These are phyloP conservation scores for Girardinichthys multiradiatus DNA, from an alignment of 2,113 vertebrate genomes.

Conservation along the genomic window DNA sequence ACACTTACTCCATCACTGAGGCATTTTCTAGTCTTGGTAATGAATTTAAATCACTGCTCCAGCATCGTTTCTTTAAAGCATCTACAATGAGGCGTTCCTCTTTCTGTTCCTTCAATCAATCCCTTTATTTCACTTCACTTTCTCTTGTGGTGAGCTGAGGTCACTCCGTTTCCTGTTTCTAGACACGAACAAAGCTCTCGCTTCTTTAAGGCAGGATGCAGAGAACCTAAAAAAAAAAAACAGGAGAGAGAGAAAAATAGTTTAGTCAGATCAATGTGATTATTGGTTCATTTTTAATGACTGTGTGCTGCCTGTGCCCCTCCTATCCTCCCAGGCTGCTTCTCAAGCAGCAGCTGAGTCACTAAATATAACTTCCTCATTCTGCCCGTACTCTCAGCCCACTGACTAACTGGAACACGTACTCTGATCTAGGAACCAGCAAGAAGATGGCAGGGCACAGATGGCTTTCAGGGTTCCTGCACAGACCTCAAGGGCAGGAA, in stretches of 20 bases:
- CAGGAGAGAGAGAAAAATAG: neutral
- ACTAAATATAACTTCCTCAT: conserved; percentile 69
- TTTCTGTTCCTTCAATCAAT: conserved; percentile 19
- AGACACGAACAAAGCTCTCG: neutral
- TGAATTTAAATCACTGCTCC: conserved; percentile 9
- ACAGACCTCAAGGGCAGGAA: neutral
- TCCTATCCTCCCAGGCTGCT: conserved; percentile 24
- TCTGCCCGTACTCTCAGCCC: conserved; percentile 21
- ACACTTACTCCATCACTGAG: fast-evolving
- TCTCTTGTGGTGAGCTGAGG: neutral
- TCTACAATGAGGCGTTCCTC: conserved; percentile 2
- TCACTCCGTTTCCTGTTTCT: conserved; percentile 10
- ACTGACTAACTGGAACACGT: neutral
- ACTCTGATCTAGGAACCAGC: neutral
- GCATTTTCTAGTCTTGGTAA: neutral
- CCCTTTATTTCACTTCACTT: conserved; percentile 36
- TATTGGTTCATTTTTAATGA: neutral
- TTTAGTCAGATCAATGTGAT: neutral
- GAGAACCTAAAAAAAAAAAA: conserved; percentile 27
- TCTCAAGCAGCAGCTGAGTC: conserved; percentile 61
- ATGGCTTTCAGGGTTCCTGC: too few relatives aligned
- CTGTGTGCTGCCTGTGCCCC: neutral
- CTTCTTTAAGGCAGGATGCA: conserved; percentile 5
- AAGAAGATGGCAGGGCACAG: neutral
- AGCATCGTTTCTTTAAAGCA: neutral